A percentile compares a stretch with the other conserved stretches of the same genome.
phyloP scores from a whole-genome alignment of 2,888 invertebrate species.

The Eupithecia subumbrata region DNA sequence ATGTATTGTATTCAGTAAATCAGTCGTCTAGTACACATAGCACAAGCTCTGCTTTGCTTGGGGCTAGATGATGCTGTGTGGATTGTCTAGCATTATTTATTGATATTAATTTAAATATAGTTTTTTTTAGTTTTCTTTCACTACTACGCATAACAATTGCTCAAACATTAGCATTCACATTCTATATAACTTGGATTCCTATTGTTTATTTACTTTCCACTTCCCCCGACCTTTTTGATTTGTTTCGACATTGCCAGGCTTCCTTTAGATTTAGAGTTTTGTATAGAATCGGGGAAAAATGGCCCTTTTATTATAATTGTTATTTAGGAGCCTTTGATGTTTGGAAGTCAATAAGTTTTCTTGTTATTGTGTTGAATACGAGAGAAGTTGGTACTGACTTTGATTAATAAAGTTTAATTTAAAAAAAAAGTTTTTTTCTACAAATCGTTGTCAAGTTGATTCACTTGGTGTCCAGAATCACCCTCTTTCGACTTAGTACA shows the following conservation, averaged over 20 bases:
- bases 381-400: neutral
- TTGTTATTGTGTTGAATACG: constrained; percentile 30
- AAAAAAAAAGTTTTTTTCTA: no score
- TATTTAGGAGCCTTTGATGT: constrained; percentile 26
- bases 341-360: constrained; percentile 27
- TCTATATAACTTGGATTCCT: constrained; percentile 39
- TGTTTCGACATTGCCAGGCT: constrained; percentile 66
- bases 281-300: constrained; percentile 44
- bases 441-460: no score
- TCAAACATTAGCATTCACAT: neutral
- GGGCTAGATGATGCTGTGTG: no score
- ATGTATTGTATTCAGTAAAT: no score
- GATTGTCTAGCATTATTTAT: no score
- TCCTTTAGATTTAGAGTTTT: constrained; percentile 65
- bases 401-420: neutral
- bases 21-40: no score
- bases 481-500: no score
- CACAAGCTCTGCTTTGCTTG: no score
- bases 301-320: constrained; percentile 38
- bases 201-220: constrained; percentile 61
- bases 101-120: no score
- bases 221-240: constrained; percentile 55
- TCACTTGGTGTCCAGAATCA: no score
- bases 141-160: neutral
- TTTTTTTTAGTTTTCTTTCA: neutral